Evolutionary conservation across 2,888 invertebrate species (phyloP).

Genomic region (Cancer borealis): DNA sequence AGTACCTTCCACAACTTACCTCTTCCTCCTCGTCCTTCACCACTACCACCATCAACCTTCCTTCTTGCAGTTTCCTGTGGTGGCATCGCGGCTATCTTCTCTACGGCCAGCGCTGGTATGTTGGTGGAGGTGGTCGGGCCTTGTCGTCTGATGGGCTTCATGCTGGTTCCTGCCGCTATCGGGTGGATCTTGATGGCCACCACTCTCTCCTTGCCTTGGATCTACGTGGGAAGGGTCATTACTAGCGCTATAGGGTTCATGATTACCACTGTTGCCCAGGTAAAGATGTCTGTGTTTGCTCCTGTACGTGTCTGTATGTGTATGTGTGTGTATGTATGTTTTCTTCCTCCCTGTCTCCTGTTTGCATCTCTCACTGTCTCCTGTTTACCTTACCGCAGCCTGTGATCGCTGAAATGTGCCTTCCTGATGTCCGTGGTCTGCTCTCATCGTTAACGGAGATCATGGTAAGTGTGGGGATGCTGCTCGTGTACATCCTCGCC

Average conservation of each 20-base stretch:
- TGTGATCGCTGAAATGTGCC: conserved; percentile 82
- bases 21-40: neutral
- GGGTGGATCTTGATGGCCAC: conserved; percentile 76
- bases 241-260: conserved; percentile 70
- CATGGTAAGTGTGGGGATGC: conserved; percentile 87
- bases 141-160: conserved; percentile 66
- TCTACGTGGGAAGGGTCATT: conserved; percentile 73
- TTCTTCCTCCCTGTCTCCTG: neutral
- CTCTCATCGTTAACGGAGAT: conserved; percentile 87
- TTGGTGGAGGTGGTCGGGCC: conserved; percentile 75
- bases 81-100: conserved; percentile 71
- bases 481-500: conserved; percentile 81
- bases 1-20: neutral
- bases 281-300: conserved; percentile 18
- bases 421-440: conserved; percentile 88
- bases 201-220: conserved; percentile 70
- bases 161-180: conserved; percentile 73
- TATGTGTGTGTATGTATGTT: neutral
- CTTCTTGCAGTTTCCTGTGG: conserved; percentile 69
- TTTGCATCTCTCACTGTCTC: neutral
- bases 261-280: conserved; percentile 74
- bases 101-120: conserved; percentile 60
- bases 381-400: conserved; percentile 62
- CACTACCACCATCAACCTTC: neutral
- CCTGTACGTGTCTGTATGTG: neutral